These are phyloP conservation scores for Ifrita kowaldi DNA, from an alignment of 2,113 vertebrate species.

Conservation along the genomic window DNA sequence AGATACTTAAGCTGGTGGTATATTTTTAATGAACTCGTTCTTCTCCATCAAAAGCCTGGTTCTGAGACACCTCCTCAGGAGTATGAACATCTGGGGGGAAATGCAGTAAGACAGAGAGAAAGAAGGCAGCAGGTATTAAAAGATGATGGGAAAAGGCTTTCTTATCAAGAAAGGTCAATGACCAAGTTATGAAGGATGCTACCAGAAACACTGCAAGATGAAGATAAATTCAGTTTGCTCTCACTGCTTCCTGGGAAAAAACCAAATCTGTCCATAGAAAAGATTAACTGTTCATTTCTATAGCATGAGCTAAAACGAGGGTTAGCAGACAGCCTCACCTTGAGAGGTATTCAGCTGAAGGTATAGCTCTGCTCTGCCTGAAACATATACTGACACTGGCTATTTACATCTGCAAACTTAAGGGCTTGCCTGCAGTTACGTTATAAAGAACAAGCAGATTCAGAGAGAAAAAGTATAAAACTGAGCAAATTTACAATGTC, in stretches of 20 bases:
- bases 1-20: not conserved
- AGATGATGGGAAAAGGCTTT: not conserved
- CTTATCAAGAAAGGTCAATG: not conserved
- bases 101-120: not conserved
- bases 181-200: not conserved
- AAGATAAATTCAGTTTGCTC: not conserved
- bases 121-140: not conserved
- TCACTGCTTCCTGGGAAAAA: not conserved
- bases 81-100: not conserved
- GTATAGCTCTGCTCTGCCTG: not conserved
- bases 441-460: not conserved
- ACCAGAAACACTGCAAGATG: not conserved
- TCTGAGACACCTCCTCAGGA: not conserved
- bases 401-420: not conserved
- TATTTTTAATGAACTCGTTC: not conserved
- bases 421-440: not conserved
- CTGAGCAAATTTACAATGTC: not conserved
- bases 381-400: not conserved
- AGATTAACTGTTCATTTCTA: not conserved
- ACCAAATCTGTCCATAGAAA: not conserved
- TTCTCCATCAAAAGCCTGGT: not conserved
- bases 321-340: not conserved
- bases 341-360: not conserved
- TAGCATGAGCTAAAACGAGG: not conserved
- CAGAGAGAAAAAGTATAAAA: not conserved